Conservation (phyloP, 2,113 vertebrate genomes). For the Ranitomeya imitator region DNA sequence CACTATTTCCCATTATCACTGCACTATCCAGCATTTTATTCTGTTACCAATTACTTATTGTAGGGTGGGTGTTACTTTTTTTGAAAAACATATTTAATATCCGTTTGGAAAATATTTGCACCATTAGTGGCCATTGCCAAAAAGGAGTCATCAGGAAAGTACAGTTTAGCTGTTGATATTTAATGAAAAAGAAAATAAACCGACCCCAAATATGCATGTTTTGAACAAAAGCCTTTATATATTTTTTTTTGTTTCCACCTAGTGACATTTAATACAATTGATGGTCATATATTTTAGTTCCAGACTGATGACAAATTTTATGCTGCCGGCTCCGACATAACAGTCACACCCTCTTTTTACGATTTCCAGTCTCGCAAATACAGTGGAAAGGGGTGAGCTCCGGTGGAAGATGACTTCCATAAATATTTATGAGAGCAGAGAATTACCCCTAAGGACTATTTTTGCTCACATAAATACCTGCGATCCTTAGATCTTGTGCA, state of each 20-base stretch:
- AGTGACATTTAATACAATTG: slow-evolving; percentile 22
- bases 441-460: slow-evolving; percentile 41
- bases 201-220: not conserved
- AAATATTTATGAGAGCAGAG: slow-evolving; percentile 43
- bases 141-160: no score
- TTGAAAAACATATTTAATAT: not conserved
- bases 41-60: not conserved
- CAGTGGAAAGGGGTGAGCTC: slow-evolving; percentile 35
- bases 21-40: not conserved
- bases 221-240: not conserved
- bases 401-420: slow-evolving; percentile 26
- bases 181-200: not conserved
- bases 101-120: no score
- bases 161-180: no score
- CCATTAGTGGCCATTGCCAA: no score
- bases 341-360: slow-evolving; percentile 40
- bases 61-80: not conserved
- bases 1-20: not conserved
- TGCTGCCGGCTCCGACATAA: not conserved
- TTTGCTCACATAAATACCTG: slow-evolving; percentile 44
- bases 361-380: slow-evolving; percentile 10
- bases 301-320: not conserved
- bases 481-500: slow-evolving; percentile 29
- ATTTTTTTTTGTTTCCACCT: not conserved
- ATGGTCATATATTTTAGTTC: not conserved